Percentiles rank a stretch among this genome's conserved stretches.
phyloP scores from a whole-genome alignment of 1,140 invertebrate genomes.

The Rhopalosiphum padi region DNA sequence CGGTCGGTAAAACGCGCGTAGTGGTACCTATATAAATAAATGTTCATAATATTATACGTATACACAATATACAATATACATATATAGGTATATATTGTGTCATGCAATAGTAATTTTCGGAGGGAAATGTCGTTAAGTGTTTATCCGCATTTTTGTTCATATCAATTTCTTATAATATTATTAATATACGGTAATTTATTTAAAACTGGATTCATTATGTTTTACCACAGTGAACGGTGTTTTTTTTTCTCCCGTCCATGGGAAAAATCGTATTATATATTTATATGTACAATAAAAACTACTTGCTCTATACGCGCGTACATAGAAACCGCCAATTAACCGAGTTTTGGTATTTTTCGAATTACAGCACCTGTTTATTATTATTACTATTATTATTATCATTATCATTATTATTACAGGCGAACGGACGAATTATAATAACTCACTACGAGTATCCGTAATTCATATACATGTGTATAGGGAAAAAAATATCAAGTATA shows the following conservation, averaged over 20 bases:
- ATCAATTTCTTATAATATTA: slow-evolving; percentile 38
- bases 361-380: slow-evolving; percentile 39
- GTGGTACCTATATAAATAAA: slow-evolving; percentile 27
- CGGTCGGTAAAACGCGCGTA: slow-evolving; percentile 29
- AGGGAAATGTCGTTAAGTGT: slow-evolving; percentile 13
- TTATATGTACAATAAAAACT: neutral
- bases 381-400: slow-evolving; percentile 14
- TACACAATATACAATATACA: neutral
- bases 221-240: neutral
- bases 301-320: neutral
- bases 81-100: neutral
- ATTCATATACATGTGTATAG: neutral
- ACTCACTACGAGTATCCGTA: neutral
- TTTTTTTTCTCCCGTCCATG: neutral
- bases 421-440: neutral
- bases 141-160: neutral
- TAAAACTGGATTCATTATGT: slow-evolving; percentile 19
- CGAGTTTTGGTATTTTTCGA: slow-evolving; percentile 27
- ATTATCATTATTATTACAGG: neutral
- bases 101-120: slow-evolving; percentile 35
- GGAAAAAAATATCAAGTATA: neutral
- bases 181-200: slow-evolving; percentile 39
- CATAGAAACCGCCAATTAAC: slow-evolving; percentile 45
- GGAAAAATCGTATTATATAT: slow-evolving; percentile 5
- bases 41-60: neutral